Base-by-base conservation (phyloP, 2,113 vertebrate species). In the Clarias batrachus region DNA sequence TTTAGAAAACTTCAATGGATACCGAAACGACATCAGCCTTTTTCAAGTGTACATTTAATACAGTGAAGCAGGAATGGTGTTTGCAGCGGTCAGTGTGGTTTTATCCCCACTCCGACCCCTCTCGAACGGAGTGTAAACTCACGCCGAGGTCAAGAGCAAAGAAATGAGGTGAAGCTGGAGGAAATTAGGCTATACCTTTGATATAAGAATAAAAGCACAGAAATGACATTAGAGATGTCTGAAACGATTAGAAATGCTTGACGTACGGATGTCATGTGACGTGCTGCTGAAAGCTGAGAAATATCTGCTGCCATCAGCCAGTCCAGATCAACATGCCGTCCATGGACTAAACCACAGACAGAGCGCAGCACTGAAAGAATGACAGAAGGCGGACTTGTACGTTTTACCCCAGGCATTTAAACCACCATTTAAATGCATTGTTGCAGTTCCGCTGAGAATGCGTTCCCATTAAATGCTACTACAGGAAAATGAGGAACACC, bases 241-340 rank as follows among this genome's bases (percentile, higher is more conserved):
- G 71, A 56, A 86, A 76, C 83, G 73, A 89, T 90, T 86, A 91
- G 91, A 92, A 93, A 94, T 91, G 92, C 68, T 48, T 56, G 59
- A 30, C n/a, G 30, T 71, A 27, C 80, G 7, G 70, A 81, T 54
- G 30, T 66, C 65, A 19, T 52, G 62, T 19, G 30, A 41, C 41
- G 16, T 82, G 54, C 23, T 76, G 19, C 37, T 56, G 27, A 80
- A 27, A 79, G 71, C 12, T 3, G 27, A 76, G 74, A 74, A 4
- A 30, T 27, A n/a, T 19, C 37, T 48, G 33, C 19, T 21, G 87
- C 87, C 62, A 60, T 65, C 88, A 84, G 78, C 88, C 85, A 87
- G 81, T 33, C 83, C 82, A 71, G 41, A 86, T 83, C 85, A 86
- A 82, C 84, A 85, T 33, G 63, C 25, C 66, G 48, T 66, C 19